A percentile compares a stretch with the other conserved stretches of the same genome.
Evolutionary conservation across 1,140 invertebrate genomes (phyloP).

Genomic region (Diorhabda sublineata): DNA sequence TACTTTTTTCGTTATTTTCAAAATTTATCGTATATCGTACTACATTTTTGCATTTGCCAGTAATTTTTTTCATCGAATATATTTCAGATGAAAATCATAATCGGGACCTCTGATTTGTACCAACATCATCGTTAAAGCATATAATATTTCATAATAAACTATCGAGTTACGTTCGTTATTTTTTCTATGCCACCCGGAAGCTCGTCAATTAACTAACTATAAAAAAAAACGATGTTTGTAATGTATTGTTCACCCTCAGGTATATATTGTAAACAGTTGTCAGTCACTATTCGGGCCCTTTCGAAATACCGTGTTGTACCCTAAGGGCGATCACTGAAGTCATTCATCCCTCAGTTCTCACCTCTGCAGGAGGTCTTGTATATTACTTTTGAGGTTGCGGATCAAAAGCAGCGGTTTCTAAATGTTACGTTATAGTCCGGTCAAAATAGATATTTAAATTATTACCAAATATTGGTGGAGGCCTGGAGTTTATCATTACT

Average conservation of each 20-base stretch:
- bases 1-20: too few relatives aligned
- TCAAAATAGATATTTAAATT: too few relatives aligned
- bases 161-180: background rate
- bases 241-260: background rate
- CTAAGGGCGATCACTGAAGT: background rate
- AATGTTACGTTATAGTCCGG: too few relatives aligned
- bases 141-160: background rate
- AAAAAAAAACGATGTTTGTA: background rate
- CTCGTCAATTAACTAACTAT: background rate
- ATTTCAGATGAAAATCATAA: too few relatives aligned
- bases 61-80: too few relatives aligned
- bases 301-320: background rate
- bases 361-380: background rate
- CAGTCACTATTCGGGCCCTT: background rate
- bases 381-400: background rate
- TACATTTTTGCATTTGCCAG: too few relatives aligned
- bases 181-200: background rate
- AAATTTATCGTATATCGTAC: too few relatives aligned
- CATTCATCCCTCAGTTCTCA: background rate
- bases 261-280: conserved; percentile 1
- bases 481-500: too few relatives aligned
- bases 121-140: background rate
- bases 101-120: too few relatives aligned
- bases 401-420: too few relatives aligned
- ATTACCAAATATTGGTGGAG: too few relatives aligned